These are phyloP conservation scores for Melanotaenia boesemani DNA, from an alignment of 2,797 vertebrate species.

Conservation along the genomic window DNA sequence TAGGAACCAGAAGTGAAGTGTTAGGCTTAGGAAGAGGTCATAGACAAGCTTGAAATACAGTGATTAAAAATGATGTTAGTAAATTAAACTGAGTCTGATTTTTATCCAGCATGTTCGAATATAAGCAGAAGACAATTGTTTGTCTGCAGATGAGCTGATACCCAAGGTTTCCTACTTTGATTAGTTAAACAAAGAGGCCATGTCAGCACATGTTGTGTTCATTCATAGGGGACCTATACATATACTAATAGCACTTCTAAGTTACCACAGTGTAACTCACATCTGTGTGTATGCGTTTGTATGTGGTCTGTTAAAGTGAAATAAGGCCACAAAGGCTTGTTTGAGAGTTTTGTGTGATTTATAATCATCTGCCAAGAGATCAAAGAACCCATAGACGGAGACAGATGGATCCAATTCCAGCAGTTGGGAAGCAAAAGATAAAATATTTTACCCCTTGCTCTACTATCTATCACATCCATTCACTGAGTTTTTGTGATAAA, in stretches of 20 bases:
- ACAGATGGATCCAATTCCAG: conserved; percentile 41
- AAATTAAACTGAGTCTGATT: too few relatives aligned
- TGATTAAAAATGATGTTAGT: too few relatives aligned
- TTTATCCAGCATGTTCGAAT: too few relatives aligned
- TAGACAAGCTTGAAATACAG: too few relatives aligned
- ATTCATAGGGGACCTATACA: too few relatives aligned
- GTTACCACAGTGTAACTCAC: background rate
- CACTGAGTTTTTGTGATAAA: background rate
- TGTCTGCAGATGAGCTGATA: too few relatives aligned
- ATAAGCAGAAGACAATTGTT: too few relatives aligned
- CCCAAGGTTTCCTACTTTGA: too few relatives aligned
- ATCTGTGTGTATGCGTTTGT: background rate
- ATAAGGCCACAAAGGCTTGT: background rate
- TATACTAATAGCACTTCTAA: background rate
- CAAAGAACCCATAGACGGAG: conserved; percentile 10
- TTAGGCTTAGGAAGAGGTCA: too few relatives aligned
- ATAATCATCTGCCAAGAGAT: conserved; percentile 18
- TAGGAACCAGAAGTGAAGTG: too few relatives aligned
- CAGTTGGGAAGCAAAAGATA: conserved; percentile 10
- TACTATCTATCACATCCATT: conserved; percentile 9
- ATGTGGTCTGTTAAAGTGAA: background rate
- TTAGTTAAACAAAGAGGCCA: too few relatives aligned
- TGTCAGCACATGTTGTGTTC: too few relatives aligned
- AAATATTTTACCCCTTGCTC: conserved; percentile 20
- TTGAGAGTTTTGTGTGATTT: conserved; percentile 25